Evolutionary conservation across 2,113 vertebrate species (phyloP).

Genomic region (Cnemophilus loriae): DNA sequence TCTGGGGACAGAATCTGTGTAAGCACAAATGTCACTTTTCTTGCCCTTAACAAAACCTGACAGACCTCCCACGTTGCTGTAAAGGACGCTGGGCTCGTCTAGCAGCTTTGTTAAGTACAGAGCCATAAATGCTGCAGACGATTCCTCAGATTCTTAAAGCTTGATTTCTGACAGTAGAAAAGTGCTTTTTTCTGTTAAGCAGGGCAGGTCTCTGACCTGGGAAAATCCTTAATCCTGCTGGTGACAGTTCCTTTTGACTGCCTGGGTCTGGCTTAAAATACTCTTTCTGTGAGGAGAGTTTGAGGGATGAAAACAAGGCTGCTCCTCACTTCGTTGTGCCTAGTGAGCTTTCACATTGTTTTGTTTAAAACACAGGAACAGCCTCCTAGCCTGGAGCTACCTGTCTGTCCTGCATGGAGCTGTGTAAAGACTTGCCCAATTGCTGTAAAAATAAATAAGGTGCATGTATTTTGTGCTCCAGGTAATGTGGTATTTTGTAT

Average conservation of each 20-base stretch:
- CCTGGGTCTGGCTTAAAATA: slow-evolving; percentile 32
- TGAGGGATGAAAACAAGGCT: background rate
- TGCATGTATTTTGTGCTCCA: background rate
- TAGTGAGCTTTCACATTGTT: background rate
- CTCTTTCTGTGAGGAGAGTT: background rate
- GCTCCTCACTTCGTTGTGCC: background rate
- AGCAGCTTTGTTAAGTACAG: background rate
- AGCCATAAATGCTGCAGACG: background rate
- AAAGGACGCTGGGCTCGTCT: background rate
- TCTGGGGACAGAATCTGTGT: background rate
- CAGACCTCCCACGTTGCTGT: background rate
- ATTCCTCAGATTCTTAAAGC: background rate
- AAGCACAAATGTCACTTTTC: background rate
- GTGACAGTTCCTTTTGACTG: slow-evolving; percentile 33
- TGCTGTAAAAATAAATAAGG: background rate
- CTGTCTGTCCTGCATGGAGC: background rate
- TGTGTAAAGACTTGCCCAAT: background rate
- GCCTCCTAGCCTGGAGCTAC: background rate
- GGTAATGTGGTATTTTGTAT: background rate
- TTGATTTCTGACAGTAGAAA: slow-evolving; percentile 16
- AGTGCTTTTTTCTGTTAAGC: slow-evolving; percentile 26
- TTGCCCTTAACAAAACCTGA: background rate
- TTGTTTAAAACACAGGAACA: background rate
- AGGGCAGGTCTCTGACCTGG: slow-evolving; percentile 38
- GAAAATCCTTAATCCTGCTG: slow-evolving; percentile 44